Evolutionary conservation across 53 echinoderm and acorn worm species (phyloP).

Genomic region (Hippasteria phrygiana): DNA sequence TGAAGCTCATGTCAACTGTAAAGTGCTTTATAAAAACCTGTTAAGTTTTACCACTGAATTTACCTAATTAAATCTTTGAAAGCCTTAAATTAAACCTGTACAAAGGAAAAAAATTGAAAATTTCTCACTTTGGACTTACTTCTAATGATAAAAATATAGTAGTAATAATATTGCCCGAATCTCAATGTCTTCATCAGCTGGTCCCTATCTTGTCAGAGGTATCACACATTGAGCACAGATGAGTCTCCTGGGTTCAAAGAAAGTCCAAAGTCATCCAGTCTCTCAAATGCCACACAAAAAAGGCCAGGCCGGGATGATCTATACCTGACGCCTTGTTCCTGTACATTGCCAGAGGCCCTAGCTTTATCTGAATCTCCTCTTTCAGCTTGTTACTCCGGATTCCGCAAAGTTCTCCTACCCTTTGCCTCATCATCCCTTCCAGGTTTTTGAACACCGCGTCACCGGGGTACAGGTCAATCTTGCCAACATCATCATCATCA

Average conservation of each 20-base stretch:
- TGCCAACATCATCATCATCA: background rate
- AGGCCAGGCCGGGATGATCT: background rate
- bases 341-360: background rate
- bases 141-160: too few species aligned
- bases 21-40: too few species aligned
- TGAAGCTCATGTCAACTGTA: too few species aligned
- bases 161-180: too few species aligned
- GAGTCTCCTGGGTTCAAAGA: background rate
- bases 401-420: slow-evolving; percentile 40
- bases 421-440: slow-evolving; percentile 6
- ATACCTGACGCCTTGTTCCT: background rate
- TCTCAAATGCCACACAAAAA: background rate
- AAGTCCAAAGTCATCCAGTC: background rate
- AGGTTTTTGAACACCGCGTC: background rate
- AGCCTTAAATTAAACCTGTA: too few species aligned
- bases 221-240: too few species aligned
- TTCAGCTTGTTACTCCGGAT: slow-evolving; percentile 38
- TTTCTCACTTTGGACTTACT: too few species aligned
- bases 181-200: too few species aligned
- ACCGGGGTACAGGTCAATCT: background rate
- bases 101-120: too few species aligned
- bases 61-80: too few species aligned
- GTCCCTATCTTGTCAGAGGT: too few species aligned
- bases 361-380: slow-evolving; percentile 31
- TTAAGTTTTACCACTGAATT: too few species aligned